Percentiles rank a stretch among this genome's conserved stretches.
phyloP scores from a whole-genome alignment of 2,888 invertebrate species.

The Hoplodrina blanda region DNA sequence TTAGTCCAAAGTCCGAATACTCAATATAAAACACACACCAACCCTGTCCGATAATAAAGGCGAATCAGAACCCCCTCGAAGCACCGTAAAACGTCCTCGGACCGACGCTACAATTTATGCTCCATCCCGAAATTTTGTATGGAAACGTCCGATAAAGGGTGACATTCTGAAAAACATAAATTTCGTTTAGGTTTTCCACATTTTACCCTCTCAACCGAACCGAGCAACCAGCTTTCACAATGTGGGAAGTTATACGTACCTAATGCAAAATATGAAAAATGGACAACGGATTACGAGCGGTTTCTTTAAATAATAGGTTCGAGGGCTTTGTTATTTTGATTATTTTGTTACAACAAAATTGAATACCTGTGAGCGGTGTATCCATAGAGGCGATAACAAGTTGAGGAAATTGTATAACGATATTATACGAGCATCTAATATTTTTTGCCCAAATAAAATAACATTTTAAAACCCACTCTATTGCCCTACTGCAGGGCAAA shows the following conservation, averaged over 20 bases:
- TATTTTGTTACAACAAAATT: not conserved
- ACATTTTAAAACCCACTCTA: too few species aligned
- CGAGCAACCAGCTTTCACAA: constrained; percentile 41
- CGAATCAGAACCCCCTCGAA: constrained; percentile 69
- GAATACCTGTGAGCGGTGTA: not conserved
- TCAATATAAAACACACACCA: constrained; percentile 57
- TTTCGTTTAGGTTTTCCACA: constrained; percentile 66
- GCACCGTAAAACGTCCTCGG: constrained; percentile 73
- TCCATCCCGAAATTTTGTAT: constrained; percentile 73
- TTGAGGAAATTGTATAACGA: too few species aligned
- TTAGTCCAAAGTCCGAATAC: constrained; percentile 37
- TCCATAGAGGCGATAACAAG: too few species aligned
- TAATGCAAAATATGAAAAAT: constrained; percentile 55
- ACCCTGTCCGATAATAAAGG: constrained; percentile 53
- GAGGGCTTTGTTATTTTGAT: not conserved
- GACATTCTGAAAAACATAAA: constrained; percentile 72
- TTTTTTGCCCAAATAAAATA: too few species aligned
- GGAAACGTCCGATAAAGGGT: constrained; percentile 72
- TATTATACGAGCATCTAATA: too few species aligned
- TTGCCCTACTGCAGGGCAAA: too few species aligned
- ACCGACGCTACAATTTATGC: constrained; percentile 76
- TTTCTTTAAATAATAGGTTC: constrained; percentile 20
- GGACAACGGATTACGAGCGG: constrained; percentile 24
- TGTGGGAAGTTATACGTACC: constrained; percentile 36
- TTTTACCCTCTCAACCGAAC: constrained; percentile 48